Evolutionary conservation across 2,888 invertebrate species (phyloP).

Genomic region (Dichetophora obliterata): DNA sequence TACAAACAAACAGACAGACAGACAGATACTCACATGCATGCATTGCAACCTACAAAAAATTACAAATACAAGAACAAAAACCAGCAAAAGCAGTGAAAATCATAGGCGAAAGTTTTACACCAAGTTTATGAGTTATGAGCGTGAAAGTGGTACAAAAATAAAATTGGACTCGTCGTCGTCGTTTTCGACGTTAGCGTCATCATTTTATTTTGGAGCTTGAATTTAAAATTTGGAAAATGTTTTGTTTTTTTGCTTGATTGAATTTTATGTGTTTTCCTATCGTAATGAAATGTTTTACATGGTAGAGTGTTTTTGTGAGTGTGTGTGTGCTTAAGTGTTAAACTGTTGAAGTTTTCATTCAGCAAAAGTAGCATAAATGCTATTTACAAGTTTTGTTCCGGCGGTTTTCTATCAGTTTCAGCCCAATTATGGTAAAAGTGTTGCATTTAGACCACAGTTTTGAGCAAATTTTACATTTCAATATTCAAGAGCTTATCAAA

Average conservation of each 20-base stretch:
- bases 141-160: constrained; percentile 58
- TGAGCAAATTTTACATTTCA: background rate
- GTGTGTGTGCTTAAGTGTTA: constrained; percentile 28
- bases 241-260: constrained; percentile 34
- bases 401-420: background rate
- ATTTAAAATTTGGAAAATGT: constrained; percentile 33
- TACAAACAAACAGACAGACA: too few relatives aligned
- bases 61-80: background rate
- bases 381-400: constrained; percentile 4
- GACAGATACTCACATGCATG: background rate
- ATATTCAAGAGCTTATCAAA: too few relatives aligned
- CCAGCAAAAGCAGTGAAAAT: constrained; percentile 18
- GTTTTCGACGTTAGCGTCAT: background rate
- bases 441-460: background rate
- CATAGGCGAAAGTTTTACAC: constrained; percentile 62
- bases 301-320: background rate
- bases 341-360: background rate
- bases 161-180: constrained; percentile 24
- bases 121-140: constrained; percentile 66
- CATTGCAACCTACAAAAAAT: background rate
- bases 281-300: background rate
- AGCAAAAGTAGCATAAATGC: background rate
- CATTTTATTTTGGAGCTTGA: constrained; percentile 8
- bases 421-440: background rate
- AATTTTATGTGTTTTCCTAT: constrained; percentile 20